Conservation (phyloP, 2,113 vertebrate species). For the Upupa epops region DNA sequence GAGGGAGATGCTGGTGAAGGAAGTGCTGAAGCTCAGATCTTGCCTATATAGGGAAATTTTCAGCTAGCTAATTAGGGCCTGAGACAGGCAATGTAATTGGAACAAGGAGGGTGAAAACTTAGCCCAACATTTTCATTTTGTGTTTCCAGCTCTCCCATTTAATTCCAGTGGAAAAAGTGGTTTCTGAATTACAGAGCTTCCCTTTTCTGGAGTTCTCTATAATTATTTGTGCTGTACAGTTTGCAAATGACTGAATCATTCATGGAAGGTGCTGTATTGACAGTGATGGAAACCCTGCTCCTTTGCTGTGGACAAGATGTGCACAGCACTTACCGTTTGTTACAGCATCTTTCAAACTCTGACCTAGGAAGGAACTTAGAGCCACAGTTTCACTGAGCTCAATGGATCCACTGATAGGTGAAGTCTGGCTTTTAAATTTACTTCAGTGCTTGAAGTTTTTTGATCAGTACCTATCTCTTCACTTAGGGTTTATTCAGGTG, state of each 20-base stretch:
- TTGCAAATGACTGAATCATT: constrained; percentile 38
- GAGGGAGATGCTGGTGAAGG: constrained; percentile 3
- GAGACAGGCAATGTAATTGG: constrained; percentile 34
- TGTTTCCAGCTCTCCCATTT: constrained; percentile 28
- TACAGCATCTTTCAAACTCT: background rate
- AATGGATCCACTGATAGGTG: background rate
- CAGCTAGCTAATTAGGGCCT: constrained; percentile 22
- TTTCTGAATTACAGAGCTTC: constrained; percentile 28
- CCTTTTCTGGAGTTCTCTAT: constrained; percentile 17
- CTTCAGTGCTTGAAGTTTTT: background rate
- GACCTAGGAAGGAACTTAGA: background rate
- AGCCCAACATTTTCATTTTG: constrained; percentile 38
- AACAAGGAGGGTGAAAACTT: constrained; percentile 47
- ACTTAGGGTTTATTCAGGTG: background rate
- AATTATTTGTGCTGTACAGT: background rate
- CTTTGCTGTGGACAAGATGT: background rate
- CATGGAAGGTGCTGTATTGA: background rate
- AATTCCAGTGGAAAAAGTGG: constrained; percentile 43
- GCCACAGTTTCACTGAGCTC: background rate
- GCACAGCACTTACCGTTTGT: background rate
- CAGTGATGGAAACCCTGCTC: background rate
- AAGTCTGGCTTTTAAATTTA: background rate
- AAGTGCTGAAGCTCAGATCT: constrained; percentile 24
- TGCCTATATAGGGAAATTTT: constrained; percentile 64
- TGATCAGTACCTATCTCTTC: background rate